phyloP scores from a whole-genome alignment of 2,113 vertebrate species.

The Thinocorus orbignyianus region DNA sequence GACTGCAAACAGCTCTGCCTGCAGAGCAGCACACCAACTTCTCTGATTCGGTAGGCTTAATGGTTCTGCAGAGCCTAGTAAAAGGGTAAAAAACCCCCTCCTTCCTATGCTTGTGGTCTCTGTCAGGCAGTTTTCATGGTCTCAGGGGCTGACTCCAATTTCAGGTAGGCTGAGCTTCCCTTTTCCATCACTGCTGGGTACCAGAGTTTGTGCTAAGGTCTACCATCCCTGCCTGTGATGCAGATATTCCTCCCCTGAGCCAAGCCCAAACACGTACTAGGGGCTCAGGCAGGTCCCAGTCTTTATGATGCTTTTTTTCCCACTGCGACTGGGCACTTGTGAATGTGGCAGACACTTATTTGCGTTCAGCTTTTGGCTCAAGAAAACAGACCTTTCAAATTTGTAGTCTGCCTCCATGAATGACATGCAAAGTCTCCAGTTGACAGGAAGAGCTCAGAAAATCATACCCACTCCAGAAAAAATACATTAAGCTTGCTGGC shows the following conservation, averaged over 20 bases:
- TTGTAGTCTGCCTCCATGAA: background rate
- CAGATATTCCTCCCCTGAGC: background rate
- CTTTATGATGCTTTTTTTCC: rapidly evolving
- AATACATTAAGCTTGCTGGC: rapidly evolving
- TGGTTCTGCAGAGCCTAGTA: background rate
- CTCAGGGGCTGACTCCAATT: background rate
- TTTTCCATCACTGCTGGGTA: background rate
- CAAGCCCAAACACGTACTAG: rapidly evolving
- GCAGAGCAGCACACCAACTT: background rate
- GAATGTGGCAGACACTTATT: background rate
- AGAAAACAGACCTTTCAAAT: background rate
- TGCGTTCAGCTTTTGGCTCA: background rate
- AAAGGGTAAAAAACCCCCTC: background rate
- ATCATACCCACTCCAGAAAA: background rate
- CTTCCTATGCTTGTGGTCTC: background rate
- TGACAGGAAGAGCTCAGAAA: background rate
- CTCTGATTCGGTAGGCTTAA: background rate
- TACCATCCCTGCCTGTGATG: rapidly evolving
- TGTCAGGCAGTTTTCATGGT: background rate
- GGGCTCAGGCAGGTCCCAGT: background rate
- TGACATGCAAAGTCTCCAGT: background rate
- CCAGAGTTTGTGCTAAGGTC: background rate
- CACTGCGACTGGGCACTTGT: background rate
- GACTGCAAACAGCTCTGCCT: background rate
- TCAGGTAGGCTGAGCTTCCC: background rate